Base-by-base conservation (phyloP, 2,888 invertebrate species). In the Tholera decimalis region DNA sequence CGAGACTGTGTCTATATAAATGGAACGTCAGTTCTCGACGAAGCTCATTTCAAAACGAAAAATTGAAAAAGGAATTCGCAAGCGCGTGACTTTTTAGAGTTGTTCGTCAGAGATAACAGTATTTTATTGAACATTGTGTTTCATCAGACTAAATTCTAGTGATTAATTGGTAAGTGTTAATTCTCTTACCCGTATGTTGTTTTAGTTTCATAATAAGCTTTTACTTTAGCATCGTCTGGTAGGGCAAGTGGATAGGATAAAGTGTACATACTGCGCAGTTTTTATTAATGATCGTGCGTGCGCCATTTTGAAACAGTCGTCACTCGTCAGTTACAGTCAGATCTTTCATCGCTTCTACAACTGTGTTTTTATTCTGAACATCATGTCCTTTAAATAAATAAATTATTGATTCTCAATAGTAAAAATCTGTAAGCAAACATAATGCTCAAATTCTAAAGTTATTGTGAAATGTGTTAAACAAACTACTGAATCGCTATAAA, bases 81-180 rank as follows among this genome's bases (percentile, higher is more conserved):
- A 77, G 54, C 70, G 83, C 73, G 84, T 85, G 84, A 85, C 84
- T 79, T 73, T 73, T 82, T 82, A 76, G 83, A 80, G 77, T 77
- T 80, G 79, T 84, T 85, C 83, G 80, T 86, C 84, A 82, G 75
- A 81, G 75, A 73, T 46, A 56, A 69, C 69, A 73, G 74, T 77
- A 78, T 74, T 78, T 79, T 76, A 72, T 81, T 78, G 58, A 75
- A 78, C 75, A 77, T 80, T 80, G 82, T 85, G 81, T 70, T 71
- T 26, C 46, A 73, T 53, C 47, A 66, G 64, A 72, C 67, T 61
- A 89, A 87, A 89, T 89, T 88, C 83, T 83, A 82, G 88, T 89
- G 88, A 80, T 69, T 74, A 73, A 82, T 78, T 74, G 85, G 88
- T 88, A 79, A 88, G 89, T 85, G 35, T 59, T 39, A 20, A 46